Evolutionary conservation across 2,888 invertebrate genomes (phyloP).

Genomic region (Cerceris ruficornis): DNA sequence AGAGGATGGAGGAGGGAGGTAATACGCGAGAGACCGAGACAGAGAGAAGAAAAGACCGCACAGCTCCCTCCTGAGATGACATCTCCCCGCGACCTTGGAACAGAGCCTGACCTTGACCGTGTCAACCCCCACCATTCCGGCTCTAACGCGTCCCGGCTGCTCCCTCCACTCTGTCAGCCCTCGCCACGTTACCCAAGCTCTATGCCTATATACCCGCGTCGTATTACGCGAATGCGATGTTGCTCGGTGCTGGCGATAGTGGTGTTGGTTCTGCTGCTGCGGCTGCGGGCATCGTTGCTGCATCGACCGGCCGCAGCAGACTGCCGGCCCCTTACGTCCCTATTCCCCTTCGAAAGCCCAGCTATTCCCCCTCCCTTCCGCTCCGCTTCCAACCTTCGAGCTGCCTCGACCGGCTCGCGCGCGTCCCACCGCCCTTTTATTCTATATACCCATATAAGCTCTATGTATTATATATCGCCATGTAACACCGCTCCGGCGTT

Average conservation of each 20-base stretch:
- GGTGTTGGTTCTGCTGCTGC: slow-evolving; percentile 58
- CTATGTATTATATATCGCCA: background rate
- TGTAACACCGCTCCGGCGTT: slow-evolving; percentile 18
- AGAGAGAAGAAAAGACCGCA: slow-evolving; percentile 32
- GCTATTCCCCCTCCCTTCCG: slow-evolving; percentile 9
- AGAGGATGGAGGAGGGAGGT: background rate
- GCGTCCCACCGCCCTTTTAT: slow-evolving; percentile 57
- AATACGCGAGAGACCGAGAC: slow-evolving; percentile 7
- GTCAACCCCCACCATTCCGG: slow-evolving; percentile 70
- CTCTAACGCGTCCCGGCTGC: slow-evolving; percentile 58
- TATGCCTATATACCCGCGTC: slow-evolving; percentile 52
- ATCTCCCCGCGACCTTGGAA: slow-evolving; percentile 78
- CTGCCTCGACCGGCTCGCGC: background rate
- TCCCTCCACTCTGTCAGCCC: slow-evolving; percentile 44
- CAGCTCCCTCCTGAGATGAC: slow-evolving; percentile 75
- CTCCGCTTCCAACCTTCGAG: background rate
- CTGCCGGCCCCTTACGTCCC: slow-evolving; percentile 55
- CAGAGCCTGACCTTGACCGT: slow-evolving; percentile 79
- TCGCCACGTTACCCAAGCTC: slow-evolving; percentile 29
- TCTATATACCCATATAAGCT: slow-evolving; percentile 12
- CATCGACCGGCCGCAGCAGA: slow-evolving; percentile 75
- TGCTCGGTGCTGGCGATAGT: slow-evolving; percentile 62
- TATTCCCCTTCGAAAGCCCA: slow-evolving; percentile 37
- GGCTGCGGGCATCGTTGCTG: slow-evolving; percentile 73
- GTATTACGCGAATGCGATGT: slow-evolving; percentile 74